phyloP scores from a whole-genome alignment of 2,797 vertebrate species.

The Notolabrus celidotus region DNA sequence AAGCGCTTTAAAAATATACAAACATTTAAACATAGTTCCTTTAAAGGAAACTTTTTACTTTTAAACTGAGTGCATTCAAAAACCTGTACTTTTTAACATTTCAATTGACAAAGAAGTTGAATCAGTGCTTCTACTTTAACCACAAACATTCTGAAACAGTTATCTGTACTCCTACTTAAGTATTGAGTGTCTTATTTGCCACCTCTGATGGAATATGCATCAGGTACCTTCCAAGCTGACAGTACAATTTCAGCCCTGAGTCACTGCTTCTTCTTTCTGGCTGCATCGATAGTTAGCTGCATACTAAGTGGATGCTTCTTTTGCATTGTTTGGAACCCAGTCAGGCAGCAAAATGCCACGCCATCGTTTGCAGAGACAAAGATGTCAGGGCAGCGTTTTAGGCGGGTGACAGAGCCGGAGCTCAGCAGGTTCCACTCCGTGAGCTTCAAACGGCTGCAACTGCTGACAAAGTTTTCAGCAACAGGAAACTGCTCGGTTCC shows the following conservation, averaged over 20 bases:
- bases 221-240: not conserved
- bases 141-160: no score
- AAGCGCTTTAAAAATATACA: no score
- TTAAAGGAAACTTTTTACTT: no score
- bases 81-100: no score
- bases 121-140: no score
- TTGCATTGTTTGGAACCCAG: slow-evolving; percentile 38
- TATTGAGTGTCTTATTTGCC: not conserved
- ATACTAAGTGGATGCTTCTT: slow-evolving; percentile 31
- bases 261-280: slow-evolving; percentile 20
- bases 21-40: no score
- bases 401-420: slow-evolving; percentile 43
- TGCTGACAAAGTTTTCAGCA: slow-evolving; percentile 78
- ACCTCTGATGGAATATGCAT: slow-evolving; percentile 37
- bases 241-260: slow-evolving; percentile 12
- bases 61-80: no score
- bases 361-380: slow-evolving; percentile 58
- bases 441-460: slow-evolving; percentile 70
- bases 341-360: slow-evolving; percentile 56
- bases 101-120: no score
- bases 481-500: slow-evolving; percentile 84
- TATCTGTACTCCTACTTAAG: not conserved
- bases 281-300: slow-evolving; percentile 17
- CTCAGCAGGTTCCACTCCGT: slow-evolving; percentile 60
- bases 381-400: slow-evolving; percentile 59